A percentile compares a stretch with the other conserved stretches of the same genome.
phyloP scores from a whole-genome alignment of 2,113 vertebrate species.

The Phalacrocorax carbo region DNA sequence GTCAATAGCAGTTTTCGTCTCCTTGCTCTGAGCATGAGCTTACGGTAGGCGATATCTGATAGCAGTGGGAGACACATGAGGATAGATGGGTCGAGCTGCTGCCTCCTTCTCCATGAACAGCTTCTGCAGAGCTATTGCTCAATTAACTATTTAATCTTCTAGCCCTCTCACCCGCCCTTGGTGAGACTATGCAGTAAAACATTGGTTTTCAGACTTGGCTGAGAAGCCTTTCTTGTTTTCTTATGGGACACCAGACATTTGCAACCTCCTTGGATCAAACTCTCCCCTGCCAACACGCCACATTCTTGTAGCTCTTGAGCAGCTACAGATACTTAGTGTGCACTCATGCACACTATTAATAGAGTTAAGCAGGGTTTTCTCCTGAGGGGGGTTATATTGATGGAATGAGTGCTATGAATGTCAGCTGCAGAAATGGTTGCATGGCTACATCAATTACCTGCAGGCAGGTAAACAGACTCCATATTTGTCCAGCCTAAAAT shows the following conservation, averaged over 20 bases:
- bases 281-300: not conserved
- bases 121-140: not conserved
- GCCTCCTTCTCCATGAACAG: not conserved
- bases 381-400: not conserved
- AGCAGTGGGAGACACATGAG: not conserved
- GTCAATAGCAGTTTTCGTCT: slow-evolving; percentile 27
- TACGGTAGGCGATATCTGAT: not conserved
- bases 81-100: not conserved
- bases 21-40: not conserved
- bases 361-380: not conserved
- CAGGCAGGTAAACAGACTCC: not conserved
- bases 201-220: accelerated
- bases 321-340: not conserved
- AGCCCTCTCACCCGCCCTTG: not conserved
- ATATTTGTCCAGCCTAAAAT: not conserved
- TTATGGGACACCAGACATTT: not conserved
- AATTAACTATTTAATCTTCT: not conserved
- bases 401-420: not conserved
- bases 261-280: not conserved
- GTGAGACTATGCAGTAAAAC: not conserved
- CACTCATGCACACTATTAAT: not conserved
- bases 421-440: not conserved
- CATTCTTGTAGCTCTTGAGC: not conserved
- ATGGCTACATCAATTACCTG: not conserved
- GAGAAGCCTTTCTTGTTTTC: not conserved